Base-by-base conservation (phyloP, 2,888 invertebrate genomes). In the Drosophila pseudotalamancana region DNA sequence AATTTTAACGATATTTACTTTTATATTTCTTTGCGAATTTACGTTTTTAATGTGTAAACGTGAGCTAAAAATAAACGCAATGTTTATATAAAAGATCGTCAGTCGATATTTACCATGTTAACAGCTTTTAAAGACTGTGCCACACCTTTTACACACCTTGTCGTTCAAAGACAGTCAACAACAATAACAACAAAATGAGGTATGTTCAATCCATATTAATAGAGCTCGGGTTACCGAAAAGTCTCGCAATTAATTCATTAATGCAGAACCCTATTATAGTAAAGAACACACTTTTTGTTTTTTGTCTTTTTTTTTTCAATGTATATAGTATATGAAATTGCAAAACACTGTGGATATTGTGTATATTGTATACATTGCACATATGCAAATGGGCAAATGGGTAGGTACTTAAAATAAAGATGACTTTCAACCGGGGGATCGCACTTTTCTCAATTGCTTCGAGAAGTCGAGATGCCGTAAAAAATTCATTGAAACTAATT, bases 401-500 rank as follows among this genome's bases (percentile, higher is more conserved):
- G 12, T 11, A 9, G 14, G 11, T 27, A 45, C 35, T 65, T 29
- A 27, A 43, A 60, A 53, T 60, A 27, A 40, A 51, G 14, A 34
- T 34, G 32, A 39, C 37, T 46, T 51, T 46, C 11, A 62, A 25
- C 18, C 18, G 29, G 27, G 12, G 31, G 18, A 54, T 56, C 45
- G 40, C 53, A 60, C 46, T 66, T 43, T 45, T 5, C 48, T 61
- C 68, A 62, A 71, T 71, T 73, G 61, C 8, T 43, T 18, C 14
- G 32, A 45, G 23, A 27, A 32, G 69, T n/a, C 34, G 48, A n/a
- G 55, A 55, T 14, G 67, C 35, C 69, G 73, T 39, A 72, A 50
- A n/a, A 61, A 60, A 86, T 83, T 81, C 75, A 81, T 83, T 81
- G 84, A 73, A 61, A 51, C 81, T 71, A 81, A 81, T 81, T 81